Base-by-base conservation (phyloP, 64 coral and sea anemone genomes). In the Dendrophyllia cribrosa region DNA sequence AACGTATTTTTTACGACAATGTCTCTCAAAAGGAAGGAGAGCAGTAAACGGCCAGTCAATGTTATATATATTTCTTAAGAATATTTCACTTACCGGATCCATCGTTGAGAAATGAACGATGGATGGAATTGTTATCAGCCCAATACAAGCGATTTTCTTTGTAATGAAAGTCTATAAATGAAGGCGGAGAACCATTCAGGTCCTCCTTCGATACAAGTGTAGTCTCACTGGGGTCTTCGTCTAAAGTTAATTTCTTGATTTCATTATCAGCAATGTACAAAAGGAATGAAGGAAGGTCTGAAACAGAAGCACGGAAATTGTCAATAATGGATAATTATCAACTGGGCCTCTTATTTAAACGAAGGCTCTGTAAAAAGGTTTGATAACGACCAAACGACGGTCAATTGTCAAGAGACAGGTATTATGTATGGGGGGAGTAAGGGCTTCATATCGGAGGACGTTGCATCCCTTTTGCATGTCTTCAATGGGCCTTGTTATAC, bases 121-220 rank as follows among this genome's bases (percentile, higher is more conserved):
- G 16, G 5, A 74, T 74, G 72, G 72, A 47, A 14, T 43, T 7
- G 45, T 5, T 14, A 17, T 46, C 44, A 9, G 72, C 72, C 72
- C 72, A 74, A 15, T 74, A 74, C 43, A 74, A 48, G 44, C 72
- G 72, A 17, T 74, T 47, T 74, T 74, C 23, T 74, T 47, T 44
- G 72, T 74, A 74, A 49, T 74, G 3, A 23, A 43, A 74, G 15
- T 74, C 72, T 64, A 64, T 6, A 64, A 20, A 64, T 48, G 46
- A 48, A 46, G 23, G 23, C 7, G 68, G 16, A 8, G 26, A 74
- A 17, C 24, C 44, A 13, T 23, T 34, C 5, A 74, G 9, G 9
- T 5, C 9, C 3, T 8, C 46, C 26, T 13, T 3, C 1, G 34
- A 49, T 2, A 74, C 44, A 45, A 74, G 72, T 5, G 72, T 74